Conservation (phyloP, 2,113 vertebrate species). For the Penelope pileata region DNA sequence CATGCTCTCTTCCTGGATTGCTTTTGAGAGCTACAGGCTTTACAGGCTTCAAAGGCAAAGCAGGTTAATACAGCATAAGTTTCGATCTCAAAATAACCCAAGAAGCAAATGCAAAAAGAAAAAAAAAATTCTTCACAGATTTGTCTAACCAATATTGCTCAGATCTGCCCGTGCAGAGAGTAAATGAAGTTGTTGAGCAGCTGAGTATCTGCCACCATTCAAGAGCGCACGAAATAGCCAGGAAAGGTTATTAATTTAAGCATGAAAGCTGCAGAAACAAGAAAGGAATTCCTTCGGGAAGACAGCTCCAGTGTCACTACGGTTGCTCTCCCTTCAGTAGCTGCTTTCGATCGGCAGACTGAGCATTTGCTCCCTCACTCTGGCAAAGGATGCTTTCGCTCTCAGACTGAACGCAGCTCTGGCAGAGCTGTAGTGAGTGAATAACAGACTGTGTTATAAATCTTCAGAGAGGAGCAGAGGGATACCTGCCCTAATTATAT, state of each 20-base stretch:
- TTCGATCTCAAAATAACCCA: constrained; percentile 57
- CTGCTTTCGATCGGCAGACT: constrained; percentile 61
- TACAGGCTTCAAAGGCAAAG: constrained; percentile 66
- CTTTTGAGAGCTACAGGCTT: constrained; percentile 73
- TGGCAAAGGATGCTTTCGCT: constrained; percentile 64
- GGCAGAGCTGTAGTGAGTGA: constrained; percentile 71
- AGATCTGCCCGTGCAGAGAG: constrained; percentile 55
- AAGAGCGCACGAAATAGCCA: constrained; percentile 58
- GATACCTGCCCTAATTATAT: constrained; percentile 70
- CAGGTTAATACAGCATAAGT: constrained; percentile 75
- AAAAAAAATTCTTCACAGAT: constrained; percentile 45
- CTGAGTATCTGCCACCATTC: constrained; percentile 47
- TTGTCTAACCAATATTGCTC: constrained; percentile 20
- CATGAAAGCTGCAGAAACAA: constrained; percentile 69
- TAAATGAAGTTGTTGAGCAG: constrained; percentile 66
- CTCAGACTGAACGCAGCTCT: constrained; percentile 70
- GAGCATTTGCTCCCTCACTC: constrained; percentile 59
- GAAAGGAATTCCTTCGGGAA: constrained; percentile 69
- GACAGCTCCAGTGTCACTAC: constrained; percentile 53
- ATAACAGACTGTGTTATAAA: constrained; percentile 68
- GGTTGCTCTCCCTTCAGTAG: constrained; percentile 42
- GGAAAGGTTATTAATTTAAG: constrained; percentile 74
- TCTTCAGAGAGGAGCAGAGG: constrained; percentile 62
- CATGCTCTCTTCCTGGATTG: constrained; percentile 82
- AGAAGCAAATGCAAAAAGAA: constrained; percentile 11